Evolutionary conservation across 2,888 invertebrate genomes (phyloP).

Genomic region (Hipparchia sbordonii): DNA sequence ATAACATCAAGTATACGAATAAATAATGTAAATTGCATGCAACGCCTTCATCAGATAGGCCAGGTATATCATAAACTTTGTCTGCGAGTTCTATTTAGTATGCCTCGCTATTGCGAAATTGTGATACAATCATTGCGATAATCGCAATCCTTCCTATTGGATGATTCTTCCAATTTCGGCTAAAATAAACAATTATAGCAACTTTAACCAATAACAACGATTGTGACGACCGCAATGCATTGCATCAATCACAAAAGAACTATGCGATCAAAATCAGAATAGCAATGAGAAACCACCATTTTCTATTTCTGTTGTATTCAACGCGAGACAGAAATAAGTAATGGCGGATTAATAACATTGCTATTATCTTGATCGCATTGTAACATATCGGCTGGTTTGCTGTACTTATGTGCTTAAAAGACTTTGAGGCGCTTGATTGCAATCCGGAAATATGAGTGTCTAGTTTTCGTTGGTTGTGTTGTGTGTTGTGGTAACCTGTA

Average conservation of each 20-base stretch:
- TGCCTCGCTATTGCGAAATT: background rate
- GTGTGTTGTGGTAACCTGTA: slow-evolving; percentile 75
- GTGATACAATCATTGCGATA: background rate
- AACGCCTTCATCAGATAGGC: slow-evolving; percentile 11
- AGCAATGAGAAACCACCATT: no score
- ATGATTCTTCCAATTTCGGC: background rate
- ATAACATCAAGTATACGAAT: slow-evolving; percentile 10
- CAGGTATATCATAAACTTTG: background rate
- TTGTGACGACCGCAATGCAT: background rate
- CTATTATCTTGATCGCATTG: no score
- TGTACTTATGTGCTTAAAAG: background rate
- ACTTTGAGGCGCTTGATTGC: slow-evolving; percentile 1
- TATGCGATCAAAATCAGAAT: no score
- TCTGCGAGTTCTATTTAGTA: background rate
- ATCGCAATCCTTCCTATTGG: background rate
- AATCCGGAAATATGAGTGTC: slow-evolving; percentile 17
- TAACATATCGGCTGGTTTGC: background rate
- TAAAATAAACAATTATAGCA: background rate
- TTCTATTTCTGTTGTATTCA: no score
- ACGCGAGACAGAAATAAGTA: no score
- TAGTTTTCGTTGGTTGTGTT: slow-evolving; percentile 29
- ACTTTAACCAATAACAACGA: background rate
- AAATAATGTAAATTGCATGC: slow-evolving; percentile 20
- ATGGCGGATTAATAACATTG: no score
- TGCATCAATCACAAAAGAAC: background rate